These are phyloP conservation scores for Trididemnum clinides DNA, from an alignment of 23 tunicate genomes.

Conservation along the genomic window DNA sequence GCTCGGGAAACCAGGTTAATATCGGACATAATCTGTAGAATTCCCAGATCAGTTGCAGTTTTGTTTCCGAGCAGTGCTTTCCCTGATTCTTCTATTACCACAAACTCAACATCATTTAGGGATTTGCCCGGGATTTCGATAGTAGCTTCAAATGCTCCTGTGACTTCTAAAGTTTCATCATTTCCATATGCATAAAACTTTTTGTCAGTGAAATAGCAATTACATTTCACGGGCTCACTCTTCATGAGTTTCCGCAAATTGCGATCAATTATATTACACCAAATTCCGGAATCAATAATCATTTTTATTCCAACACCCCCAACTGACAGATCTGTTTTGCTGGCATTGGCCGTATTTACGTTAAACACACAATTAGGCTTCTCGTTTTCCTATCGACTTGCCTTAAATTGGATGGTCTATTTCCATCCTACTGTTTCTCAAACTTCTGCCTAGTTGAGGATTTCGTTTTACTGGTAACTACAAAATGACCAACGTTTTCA, in stretches of 20 bases:
- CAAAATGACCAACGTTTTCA: slow-evolving; percentile 8
- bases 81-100: neutral
- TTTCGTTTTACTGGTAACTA: neutral
- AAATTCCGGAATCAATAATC: neutral
- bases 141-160: neutral
- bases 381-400: neutral
- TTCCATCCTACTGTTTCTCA: neutral
- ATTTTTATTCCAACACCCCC: neutral
- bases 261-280: neutral
- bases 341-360: neutral
- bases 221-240: no score
- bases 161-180: neutral
- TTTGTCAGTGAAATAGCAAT: no score
- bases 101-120: neutral
- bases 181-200: neutral
- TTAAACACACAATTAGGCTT: neutral
- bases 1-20: neutral
- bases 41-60: neutral
- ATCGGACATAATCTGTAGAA: neutral
- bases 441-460: neutral
- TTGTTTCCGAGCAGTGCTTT: neutral
- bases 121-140: neutral
- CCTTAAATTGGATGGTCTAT: neutral
- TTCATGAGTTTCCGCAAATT: neutral
- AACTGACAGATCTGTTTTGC: neutral